Conservation (phyloP, 2,113 vertebrate genomes). For the Australoheros scitulus region DNA sequence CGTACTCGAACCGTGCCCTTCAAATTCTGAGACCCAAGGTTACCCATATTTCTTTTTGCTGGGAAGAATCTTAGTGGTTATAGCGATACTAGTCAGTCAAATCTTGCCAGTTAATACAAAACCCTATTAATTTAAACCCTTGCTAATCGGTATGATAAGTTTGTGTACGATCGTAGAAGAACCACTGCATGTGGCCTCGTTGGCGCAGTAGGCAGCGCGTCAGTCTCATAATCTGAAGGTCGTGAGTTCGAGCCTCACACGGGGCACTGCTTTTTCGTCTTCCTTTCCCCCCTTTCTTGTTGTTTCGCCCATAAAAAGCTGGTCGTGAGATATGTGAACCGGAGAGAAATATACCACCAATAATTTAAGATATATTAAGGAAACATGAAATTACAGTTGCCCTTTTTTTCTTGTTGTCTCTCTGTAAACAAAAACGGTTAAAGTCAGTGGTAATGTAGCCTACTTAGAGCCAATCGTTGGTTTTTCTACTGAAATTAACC, state of each 20-base stretch:
- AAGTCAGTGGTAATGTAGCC: not conserved
- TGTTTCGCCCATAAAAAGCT: too few relatives aligned
- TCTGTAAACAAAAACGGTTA: too few relatives aligned
- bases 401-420: not conserved
- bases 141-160: too few relatives aligned
- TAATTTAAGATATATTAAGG: not conserved
- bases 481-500: not conserved
- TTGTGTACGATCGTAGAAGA: rapidly evolving
- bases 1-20: not conserved
- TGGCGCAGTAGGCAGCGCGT: conserved; percentile 60
- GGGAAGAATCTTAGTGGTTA: too few relatives aligned
- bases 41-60: too few relatives aligned
- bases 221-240: conserved; percentile 70
- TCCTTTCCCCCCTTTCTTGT: not conserved
- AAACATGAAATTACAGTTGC: not conserved
- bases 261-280: conserved; percentile 14
- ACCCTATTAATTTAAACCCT: too few relatives aligned
- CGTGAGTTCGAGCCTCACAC: conserved; percentile 74
- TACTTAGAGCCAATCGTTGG: not conserved
- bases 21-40: not conserved
- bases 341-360: too few relatives aligned
- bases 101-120: too few relatives aligned
- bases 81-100: too few relatives aligned
- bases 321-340: too few relatives aligned
- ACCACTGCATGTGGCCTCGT: too few relatives aligned